A percentile compares a stretch with the other conserved stretches of the same genome.
These are phyloP conservation scores for Emmelina monodactyla DNA, from an alignment of 2,888 invertebrate genomes.

Conservation along the genomic window DNA sequence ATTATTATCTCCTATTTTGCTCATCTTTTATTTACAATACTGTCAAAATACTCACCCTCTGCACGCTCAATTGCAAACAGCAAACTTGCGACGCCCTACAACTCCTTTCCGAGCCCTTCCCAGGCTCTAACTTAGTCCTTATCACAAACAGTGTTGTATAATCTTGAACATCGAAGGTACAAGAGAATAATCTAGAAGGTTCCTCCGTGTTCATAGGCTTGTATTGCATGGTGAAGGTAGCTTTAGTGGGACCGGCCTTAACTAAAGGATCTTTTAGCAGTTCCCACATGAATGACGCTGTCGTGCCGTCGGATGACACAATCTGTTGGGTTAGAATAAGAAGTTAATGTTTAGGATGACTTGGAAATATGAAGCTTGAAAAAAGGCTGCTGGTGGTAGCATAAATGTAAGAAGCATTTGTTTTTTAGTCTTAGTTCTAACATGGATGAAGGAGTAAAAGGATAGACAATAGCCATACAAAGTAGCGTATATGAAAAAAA, in stretches of 20 bases:
- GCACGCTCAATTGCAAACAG: constrained; percentile 78
- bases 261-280: constrained; percentile 70
- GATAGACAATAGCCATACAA: too few species aligned
- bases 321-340: too few species aligned
- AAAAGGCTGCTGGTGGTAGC: too few species aligned
- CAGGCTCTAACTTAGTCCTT: constrained; percentile 79
- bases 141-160: constrained; percentile 88
- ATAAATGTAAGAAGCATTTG: too few species aligned
- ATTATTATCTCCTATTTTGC: too few species aligned
- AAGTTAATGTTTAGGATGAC: neutral
- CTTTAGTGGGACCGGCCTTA: constrained; percentile 60
- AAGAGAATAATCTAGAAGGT: constrained; percentile 60
- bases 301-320: constrained; percentile 75
- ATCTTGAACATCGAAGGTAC: constrained; percentile 81
- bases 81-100: constrained; percentile 91
- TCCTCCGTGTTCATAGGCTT: constrained; percentile 30
- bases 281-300: constrained; percentile 87
- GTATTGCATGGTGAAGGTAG: constrained; percentile 45
- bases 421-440: too few species aligned
- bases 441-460: too few species aligned
- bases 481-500: too few species aligned
- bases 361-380: too few species aligned
- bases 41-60: constrained; percentile 46
- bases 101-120: constrained; percentile 81
- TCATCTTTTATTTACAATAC: too few species aligned